phyloP scores from a whole-genome alignment of 2,888 invertebrate species.

The Gisinianus flammeolus region DNA sequence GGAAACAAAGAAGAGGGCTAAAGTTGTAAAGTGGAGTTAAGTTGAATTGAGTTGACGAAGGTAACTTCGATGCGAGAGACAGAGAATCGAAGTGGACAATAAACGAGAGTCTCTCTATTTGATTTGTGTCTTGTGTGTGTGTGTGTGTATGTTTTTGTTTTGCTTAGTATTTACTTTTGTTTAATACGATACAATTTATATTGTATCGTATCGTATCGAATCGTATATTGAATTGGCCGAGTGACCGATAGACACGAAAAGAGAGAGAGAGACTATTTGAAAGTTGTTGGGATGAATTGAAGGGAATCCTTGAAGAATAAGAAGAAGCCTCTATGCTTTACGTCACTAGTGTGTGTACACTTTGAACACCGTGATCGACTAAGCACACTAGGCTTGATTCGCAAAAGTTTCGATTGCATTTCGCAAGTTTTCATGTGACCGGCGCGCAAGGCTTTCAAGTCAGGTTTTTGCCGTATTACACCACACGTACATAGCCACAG shows the following conservation, averaged over 20 bases:
- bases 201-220: not conserved
- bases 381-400: conserved; percentile 42
- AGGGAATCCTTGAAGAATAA: not conserved
- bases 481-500: not conserved
- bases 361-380: conserved; percentile 43
- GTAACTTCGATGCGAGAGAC: too few relatives aligned
- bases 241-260: too few relatives aligned
- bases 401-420: conserved; percentile 48
- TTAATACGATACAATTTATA: not conserved
- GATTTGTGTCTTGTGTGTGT: not conserved
- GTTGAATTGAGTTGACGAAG: too few relatives aligned
- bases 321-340: not conserved
- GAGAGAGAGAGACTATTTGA: too few relatives aligned
- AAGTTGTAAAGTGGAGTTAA: too few relatives aligned
- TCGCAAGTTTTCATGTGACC: conserved; percentile 50
- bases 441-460: conserved; percentile 51
- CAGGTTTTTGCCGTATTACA: not conserved
- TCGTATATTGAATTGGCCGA: not conserved
- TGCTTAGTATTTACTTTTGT: not conserved
- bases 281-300: not conserved
- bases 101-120: too few relatives aligned
- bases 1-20: not conserved
- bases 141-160: not conserved
- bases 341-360: conserved; percentile 32
- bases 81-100: too few relatives aligned